Evolutionary conservation across 2,888 invertebrate genomes (phyloP).

Genomic region (Calameuta filiformis): DNA sequence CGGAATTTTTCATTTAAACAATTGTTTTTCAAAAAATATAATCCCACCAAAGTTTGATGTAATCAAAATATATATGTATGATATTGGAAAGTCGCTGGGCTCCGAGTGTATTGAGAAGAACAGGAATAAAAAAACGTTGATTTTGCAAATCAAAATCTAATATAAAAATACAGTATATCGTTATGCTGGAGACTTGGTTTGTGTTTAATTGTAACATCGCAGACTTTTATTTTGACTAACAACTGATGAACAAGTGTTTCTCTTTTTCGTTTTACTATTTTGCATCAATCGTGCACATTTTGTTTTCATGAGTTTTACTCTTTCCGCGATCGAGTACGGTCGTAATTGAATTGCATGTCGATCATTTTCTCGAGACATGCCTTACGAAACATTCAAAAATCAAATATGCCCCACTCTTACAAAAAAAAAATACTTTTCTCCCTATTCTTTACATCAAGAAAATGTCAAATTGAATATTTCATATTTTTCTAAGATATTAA

Average conservation of each 20-base stretch:
- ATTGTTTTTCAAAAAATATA: background rate
- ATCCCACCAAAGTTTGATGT: background rate
- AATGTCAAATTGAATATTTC: background rate
- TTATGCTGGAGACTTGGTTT: constrained; percentile 11
- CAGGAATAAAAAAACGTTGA: background rate
- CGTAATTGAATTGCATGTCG: background rate
- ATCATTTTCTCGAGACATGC: constrained; percentile 1
- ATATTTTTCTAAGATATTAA: background rate
- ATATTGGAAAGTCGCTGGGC: background rate
- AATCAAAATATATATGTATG: background rate
- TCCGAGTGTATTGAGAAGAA: background rate
- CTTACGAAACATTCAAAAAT: background rate
- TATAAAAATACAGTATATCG: constrained; percentile 35
- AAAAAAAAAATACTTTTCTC: background rate
- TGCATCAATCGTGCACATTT: background rate
- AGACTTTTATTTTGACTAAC: constrained; percentile 46
- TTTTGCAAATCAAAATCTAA: constrained; percentile 20
- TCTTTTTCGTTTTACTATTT: background rate
- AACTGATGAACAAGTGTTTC: constrained; percentile 42
- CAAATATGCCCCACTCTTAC: background rate
- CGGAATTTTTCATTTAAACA: background rate
- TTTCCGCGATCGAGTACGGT: background rate
- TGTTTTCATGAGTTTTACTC: background rate
- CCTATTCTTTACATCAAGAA: background rate
- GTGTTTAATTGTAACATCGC: constrained; percentile 37